These are phyloP conservation scores for Drosophila neonasuta DNA, from an alignment of 2,888 invertebrate species.

Conservation along the genomic window DNA sequence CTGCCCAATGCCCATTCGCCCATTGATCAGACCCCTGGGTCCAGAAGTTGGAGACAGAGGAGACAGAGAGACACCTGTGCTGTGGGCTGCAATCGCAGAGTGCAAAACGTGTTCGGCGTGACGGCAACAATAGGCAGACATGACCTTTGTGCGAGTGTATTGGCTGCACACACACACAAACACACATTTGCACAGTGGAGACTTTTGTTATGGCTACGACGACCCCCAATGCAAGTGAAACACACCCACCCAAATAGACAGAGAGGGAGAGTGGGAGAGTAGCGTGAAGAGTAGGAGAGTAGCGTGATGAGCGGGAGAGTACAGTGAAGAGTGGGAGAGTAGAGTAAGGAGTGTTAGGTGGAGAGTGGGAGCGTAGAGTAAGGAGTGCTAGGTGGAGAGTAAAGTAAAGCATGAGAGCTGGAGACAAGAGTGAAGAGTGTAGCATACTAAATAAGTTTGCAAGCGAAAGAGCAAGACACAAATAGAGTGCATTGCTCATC, in stretches of 20 bases:
- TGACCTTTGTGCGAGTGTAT: constrained; percentile 58
- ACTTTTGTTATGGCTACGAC: constrained; percentile 27
- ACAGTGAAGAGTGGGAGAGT: too few species aligned
- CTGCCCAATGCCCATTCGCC: constrained; percentile 40
- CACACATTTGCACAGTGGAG: constrained; percentile 19
- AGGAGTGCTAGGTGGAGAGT: too few species aligned
- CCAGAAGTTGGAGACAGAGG: constrained; percentile 12
- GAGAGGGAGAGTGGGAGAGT: neutral
- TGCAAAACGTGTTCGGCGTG: constrained; percentile 70
- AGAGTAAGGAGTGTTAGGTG: too few species aligned
- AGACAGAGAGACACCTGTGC: constrained; percentile 57
- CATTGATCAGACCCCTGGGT: constrained; percentile 45
- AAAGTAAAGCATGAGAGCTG: too few species aligned
- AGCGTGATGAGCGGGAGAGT: neutral
- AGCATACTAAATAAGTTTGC: too few species aligned
- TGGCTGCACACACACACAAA: too few species aligned
- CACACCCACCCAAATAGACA: constrained; percentile 10
- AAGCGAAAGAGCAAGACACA: too few species aligned
- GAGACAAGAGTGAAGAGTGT: too few species aligned
- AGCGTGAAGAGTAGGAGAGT: neutral
- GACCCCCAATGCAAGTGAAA: constrained; percentile 16
- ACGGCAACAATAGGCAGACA: constrained; percentile 66
- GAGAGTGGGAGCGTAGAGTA: too few species aligned
- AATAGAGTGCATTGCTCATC: constrained; percentile 73
- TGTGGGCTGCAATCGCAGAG: constrained; percentile 61